Evolutionary conservation across 1,140 invertebrate genomes (phyloP).

Genomic region (Drosophila ficusphila): DNA sequence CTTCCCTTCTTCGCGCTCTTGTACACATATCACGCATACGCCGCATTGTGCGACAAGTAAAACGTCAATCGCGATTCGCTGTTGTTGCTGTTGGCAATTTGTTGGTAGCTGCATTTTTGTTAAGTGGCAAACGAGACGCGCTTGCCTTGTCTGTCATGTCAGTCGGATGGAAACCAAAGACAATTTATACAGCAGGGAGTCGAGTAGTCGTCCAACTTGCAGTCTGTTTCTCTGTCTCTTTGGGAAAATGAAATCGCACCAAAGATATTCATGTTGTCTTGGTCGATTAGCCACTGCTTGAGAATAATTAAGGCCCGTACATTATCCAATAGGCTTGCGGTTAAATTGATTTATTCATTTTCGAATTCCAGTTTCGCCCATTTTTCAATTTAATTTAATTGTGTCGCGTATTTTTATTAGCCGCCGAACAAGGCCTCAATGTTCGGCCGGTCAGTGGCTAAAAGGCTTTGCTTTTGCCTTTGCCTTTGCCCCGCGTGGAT

Average conservation of each 20-base stretch:
- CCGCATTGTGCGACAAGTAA: constrained; percentile 48
- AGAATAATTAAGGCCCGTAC: constrained; percentile 21
- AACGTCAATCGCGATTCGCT: constrained; percentile 61
- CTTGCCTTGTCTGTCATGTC: constrained; percentile 56
- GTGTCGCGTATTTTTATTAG: constrained; percentile 58
- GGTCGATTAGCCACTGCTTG: constrained; percentile 14
- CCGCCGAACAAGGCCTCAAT: constrained; percentile 23
- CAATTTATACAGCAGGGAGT: constrained; percentile 26
- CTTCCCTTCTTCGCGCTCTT: constrained; percentile 21
- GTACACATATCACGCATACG: constrained; percentile 68
- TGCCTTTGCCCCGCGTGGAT: neutral
- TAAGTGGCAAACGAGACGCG: constrained; percentile 65
- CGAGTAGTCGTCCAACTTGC: too few relatives aligned
- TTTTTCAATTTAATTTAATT: constrained; percentile 47
- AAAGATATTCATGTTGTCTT: constrained; percentile 17
- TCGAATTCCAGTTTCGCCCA: constrained; percentile 29
- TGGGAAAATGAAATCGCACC: neutral
- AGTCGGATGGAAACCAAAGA: constrained; percentile 15
- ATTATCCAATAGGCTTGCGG: constrained; percentile 14
- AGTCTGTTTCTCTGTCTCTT: neutral
- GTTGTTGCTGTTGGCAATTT: constrained; percentile 51
- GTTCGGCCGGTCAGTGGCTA: constrained; percentile 7
- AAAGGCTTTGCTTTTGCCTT: neutral
- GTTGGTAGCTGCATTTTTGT: constrained; percentile 70
- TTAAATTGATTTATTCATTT: constrained; percentile 32